Evolutionary conservation across 2,113 vertebrate species (phyloP).

Genomic region (Spea bombifrons): DNA sequence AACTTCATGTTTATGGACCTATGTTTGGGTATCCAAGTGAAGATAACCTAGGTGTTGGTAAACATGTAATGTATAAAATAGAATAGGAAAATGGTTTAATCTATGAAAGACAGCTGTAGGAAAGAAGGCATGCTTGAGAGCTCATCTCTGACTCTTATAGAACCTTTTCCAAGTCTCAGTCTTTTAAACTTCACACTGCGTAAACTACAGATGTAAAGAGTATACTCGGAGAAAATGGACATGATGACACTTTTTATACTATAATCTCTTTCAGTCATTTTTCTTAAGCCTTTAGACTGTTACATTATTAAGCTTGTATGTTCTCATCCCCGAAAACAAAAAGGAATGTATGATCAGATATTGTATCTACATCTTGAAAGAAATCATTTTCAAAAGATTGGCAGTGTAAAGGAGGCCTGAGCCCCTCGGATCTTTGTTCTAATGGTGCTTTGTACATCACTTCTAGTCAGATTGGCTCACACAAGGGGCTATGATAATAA

Average conservation of each 20-base stretch:
- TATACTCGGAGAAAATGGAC: neutral
- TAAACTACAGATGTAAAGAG: neutral
- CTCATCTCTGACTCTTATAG: neutral
- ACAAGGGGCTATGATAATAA: too few species aligned
- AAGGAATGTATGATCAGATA: neutral
- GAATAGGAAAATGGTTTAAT: too few species aligned
- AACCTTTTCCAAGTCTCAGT: neutral
- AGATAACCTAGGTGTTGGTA: too few species aligned
- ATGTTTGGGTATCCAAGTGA: too few species aligned
- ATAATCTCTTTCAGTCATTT: neutral
- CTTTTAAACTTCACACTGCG: neutral
- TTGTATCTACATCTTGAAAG: neutral
- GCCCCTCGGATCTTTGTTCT: too few species aligned
- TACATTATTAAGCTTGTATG: neutral
- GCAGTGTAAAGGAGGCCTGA: too few species aligned
- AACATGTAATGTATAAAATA: too few species aligned
- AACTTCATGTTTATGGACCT: too few species aligned
- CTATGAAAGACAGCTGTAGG: too few species aligned
- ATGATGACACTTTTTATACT: slow-evolving; percentile 2
- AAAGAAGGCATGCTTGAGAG: neutral
- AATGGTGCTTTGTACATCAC: too few species aligned
- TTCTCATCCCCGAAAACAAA: neutral
- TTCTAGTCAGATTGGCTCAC: too few species aligned
- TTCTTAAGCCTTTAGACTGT: neutral
- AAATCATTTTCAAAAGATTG: too few species aligned